Evolutionary conservation across 2,888 invertebrate species (phyloP).

Genomic region (Drosophila maculinotata): DNA sequence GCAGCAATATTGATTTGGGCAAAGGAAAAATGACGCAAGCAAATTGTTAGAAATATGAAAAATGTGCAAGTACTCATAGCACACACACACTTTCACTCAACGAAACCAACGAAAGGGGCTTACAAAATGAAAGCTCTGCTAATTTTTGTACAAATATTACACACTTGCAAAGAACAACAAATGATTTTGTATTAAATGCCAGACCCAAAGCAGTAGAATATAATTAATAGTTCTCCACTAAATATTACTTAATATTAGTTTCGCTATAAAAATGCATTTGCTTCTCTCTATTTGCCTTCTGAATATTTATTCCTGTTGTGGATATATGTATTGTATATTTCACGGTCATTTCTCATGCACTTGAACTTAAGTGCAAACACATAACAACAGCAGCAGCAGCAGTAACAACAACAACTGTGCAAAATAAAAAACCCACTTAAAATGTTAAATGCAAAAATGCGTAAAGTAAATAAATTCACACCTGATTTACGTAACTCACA

Average conservation of each 20-base stretch:
- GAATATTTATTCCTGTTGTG: constrained; percentile 39
- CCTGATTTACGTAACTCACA: constrained; percentile 69
- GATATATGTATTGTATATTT: constrained; percentile 38
- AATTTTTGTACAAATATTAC: too few relatives aligned
- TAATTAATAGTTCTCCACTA: too few relatives aligned
- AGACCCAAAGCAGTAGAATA: too few relatives aligned
- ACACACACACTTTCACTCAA: constrained; percentile 28
- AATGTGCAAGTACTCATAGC: constrained; percentile 25
- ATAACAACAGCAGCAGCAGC: background rate
- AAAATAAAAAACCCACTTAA: constrained; percentile 46
- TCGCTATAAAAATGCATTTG: too few relatives aligned
- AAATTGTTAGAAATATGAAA: constrained; percentile 32
- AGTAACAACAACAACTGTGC: constrained; percentile 1
- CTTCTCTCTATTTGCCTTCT: constrained; percentile 4
- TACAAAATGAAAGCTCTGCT: background rate
- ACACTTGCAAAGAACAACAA: background rate
- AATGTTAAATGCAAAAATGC: constrained; percentile 63
- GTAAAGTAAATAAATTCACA: constrained; percentile 71
- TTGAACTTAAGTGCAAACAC: constrained; percentile 63
- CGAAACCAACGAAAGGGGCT: too few relatives aligned
- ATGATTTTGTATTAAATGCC: background rate
- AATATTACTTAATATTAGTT: background rate
- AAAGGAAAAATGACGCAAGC: constrained; percentile 39
- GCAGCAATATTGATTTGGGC: constrained; percentile 36
- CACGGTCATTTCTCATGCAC: constrained; percentile 65